Evolutionary conservation across 2,797 vertebrate genomes (phyloP).

Genomic region (Otolemur crassicaudatus): DNA sequence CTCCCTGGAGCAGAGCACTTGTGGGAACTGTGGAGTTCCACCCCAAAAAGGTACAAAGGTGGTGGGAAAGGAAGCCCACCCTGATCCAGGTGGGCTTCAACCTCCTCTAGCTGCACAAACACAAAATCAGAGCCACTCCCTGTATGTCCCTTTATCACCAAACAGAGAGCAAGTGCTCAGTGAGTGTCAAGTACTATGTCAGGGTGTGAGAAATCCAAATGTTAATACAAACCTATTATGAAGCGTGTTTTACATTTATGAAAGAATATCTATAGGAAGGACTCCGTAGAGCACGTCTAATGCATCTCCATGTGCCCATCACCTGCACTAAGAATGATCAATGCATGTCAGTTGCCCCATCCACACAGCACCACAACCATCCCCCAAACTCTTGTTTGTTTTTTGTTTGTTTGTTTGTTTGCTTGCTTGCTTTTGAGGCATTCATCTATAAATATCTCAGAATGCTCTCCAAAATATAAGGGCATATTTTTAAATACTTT

Average conservation of each 20-base stretch:
- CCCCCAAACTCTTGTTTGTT: neutral
- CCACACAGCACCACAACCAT: neutral
- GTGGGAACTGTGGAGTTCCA: no score
- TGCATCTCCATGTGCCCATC: neutral
- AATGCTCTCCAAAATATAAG: neutral
- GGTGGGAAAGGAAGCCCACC: no score
- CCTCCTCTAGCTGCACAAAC: neutral
- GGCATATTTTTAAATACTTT: neutral
- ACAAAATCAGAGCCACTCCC: neutral
- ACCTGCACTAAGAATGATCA: no score
- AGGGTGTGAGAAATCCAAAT: neutral
- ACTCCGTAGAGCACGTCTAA: no score
- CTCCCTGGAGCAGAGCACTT: neutral
- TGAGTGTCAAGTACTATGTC: neutral
- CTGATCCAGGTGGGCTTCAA: no score
- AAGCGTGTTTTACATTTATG: neutral
- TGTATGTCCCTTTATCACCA: neutral
- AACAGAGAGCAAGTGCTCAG: neutral
- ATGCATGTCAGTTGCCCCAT: no score
- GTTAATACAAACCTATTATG: neutral
- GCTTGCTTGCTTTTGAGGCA: no score
- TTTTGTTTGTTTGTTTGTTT: no score
- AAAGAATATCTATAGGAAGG: neutral
- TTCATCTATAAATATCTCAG: neutral
- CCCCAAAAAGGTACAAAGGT: no score